Evolutionary conservation across 2,797 vertebrate species (phyloP), one percentile per base, ranked within the genome.

Genomic region (Glossophaga mutica): DNA sequence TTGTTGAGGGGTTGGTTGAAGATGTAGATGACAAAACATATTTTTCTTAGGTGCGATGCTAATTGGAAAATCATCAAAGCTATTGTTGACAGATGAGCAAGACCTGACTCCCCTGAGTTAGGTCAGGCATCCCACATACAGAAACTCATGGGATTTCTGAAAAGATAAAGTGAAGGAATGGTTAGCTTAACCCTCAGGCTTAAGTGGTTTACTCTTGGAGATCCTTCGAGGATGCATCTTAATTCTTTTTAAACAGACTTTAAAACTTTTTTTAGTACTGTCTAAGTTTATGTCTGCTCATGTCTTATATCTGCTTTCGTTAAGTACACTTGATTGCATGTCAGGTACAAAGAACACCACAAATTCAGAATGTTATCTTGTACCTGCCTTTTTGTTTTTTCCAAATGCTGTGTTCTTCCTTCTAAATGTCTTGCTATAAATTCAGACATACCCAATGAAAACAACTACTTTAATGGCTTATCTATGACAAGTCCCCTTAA

Each of bases 81-180:
- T 52, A 34, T 9, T 7, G 59, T 3, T 22, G 21, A 46, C 12
- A 29, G 44, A 37, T 10, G 32, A 90, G 18, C 5, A 15, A 24
- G n/a, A 0, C 37, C 22, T 3, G 21, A 0, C 7, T 34, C 4
- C 22, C 0, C 3, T 4, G 32, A 42, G 65, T 14, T 19, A 34
- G 19, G 46, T 39, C 44, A 79, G 84, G 10, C 6, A 3, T 2
- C 34, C n/a, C 16, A 16, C 0, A 1, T 4, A 0, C 9, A 46
- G 83, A 74, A 44, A 32, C 2, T n/a, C 16, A 14, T 9, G 6
- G 3, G 4, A 6, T 16, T 77, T 34, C 46, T 50, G 4, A 21
- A 83, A 50, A 67, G 9, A 76, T 9, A 39, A 65, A 76, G 16
- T 6, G 32, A 16, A 8, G 16, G 22, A n/a, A 44, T 9, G 0